These are phyloP conservation scores for Euschistus heros DNA, from an alignment of 1,140 invertebrate species.

Conservation along the genomic window DNA sequence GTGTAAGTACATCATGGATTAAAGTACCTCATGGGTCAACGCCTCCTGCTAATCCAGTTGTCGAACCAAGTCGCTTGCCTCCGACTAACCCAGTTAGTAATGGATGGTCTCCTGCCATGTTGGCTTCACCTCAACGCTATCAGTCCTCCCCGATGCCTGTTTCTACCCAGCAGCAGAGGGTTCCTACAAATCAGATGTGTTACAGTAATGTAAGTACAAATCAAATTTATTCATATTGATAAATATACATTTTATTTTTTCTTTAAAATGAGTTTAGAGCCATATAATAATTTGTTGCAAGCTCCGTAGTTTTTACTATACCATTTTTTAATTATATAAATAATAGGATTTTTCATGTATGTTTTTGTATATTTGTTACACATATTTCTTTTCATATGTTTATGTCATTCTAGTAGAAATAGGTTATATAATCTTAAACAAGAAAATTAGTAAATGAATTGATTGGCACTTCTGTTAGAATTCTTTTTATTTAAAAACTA, in stretches of 20 bases:
- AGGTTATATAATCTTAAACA: no score
- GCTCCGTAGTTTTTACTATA: no score
- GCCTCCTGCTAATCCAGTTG: slow-evolving; percentile 19
- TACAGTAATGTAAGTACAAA: not conserved
- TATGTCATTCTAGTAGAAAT: no score
- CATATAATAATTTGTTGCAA: no score
- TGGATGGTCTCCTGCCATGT: slow-evolving; percentile 33
- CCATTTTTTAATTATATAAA: no score
- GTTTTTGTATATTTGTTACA: no score
- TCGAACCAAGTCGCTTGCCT: slow-evolving; percentile 2
- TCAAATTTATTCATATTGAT: not conserved
- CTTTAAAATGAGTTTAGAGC: no score
- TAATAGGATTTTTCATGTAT: no score
- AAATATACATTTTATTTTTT: not conserved
- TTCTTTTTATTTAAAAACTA: no score
- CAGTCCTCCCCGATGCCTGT: slow-evolving; percentile 1
- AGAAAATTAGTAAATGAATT: no score
- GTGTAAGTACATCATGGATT: slow-evolving; percentile 24
- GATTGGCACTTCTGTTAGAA: no score
- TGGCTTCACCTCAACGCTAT: slow-evolving; percentile 25
- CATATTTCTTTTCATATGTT: no score
- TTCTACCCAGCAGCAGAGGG: not conserved
- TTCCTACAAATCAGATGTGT: not conserved
- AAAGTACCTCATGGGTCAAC: slow-evolving; percentile 27
- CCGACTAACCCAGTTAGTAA: slow-evolving; percentile 28